Conservation (phyloP, 2,113 vertebrate genomes). For the Dicrurus megarhynchus region DNA sequence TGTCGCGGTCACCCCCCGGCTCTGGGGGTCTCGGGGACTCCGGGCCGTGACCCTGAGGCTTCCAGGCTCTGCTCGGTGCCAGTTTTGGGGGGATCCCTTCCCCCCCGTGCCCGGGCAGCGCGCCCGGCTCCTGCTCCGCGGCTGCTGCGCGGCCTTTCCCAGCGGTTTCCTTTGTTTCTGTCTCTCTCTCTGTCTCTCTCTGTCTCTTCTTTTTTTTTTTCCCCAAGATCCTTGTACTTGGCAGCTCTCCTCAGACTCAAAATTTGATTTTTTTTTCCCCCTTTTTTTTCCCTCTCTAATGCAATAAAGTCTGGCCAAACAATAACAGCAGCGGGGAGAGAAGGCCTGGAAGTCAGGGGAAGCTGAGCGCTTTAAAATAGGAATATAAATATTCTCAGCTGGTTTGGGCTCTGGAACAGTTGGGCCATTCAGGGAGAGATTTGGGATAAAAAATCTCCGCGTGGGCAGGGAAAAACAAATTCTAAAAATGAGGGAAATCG, state of each 20-base stretch:
- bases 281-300: neutral
- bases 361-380: neutral
- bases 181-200: too few species aligned
- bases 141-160: neutral
- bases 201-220: neutral
- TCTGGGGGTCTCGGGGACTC: too few species aligned
- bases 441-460: neutral
- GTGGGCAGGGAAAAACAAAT: too few species aligned
- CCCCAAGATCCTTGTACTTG: neutral
- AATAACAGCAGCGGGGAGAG: neutral
- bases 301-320: neutral
- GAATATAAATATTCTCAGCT: neutral
- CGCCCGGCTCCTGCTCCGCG: neutral
- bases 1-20: accelerated
- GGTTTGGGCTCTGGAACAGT: neutral
- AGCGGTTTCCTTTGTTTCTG: neutral
- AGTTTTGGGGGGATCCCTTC: neutral
- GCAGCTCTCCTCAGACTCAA: neutral
- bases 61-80: neutral
- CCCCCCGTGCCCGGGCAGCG: neutral
- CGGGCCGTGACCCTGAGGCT: accelerated
- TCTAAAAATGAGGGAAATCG: accelerated
- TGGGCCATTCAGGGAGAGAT: neutral
- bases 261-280: neutral
- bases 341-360: neutral